A percentile compares a stretch with the other conserved stretches of the same genome.
phyloP scores from a whole-genome alignment of 2,113 vertebrate genomes.

The Ictalurus furcatus region DNA sequence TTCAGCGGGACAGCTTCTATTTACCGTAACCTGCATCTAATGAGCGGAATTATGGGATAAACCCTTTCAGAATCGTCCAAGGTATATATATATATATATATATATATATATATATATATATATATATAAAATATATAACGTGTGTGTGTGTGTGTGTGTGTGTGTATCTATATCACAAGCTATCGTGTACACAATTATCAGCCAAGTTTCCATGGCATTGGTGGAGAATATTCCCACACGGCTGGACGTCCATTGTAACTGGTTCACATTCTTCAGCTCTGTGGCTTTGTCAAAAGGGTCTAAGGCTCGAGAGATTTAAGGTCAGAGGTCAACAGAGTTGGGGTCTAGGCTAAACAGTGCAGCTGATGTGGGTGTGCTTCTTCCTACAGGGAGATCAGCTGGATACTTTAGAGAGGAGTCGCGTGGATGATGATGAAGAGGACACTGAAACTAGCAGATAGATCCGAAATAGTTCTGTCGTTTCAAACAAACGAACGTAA shows the following conservation, averaged over 20 bases:
- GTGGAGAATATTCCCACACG: slow-evolving; percentile 52
- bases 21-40: neutral
- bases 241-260: slow-evolving; percentile 41
- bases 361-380: slow-evolving; percentile 37
- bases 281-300: slow-evolving; percentile 49
- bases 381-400: neutral
- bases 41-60: neutral
- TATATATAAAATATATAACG: too few species aligned
- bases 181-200: neutral
- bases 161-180: neutral
- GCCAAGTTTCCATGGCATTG: slow-evolving; percentile 51
- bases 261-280: slow-evolving; percentile 46
- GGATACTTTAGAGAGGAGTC: slow-evolving; percentile 10
- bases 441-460: neutral
- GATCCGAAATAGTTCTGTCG: neutral
- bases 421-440: too few species aligned
- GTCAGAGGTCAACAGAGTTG: slow-evolving; percentile 71
- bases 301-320: slow-evolving; percentile 53
- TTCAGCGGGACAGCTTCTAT: neutral
- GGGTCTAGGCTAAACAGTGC: slow-evolving; percentile 64
- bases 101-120: too few species aligned
- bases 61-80: neutral
- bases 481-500: neutral
- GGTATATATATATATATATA: too few species aligned
- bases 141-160: too few species aligned